Base-by-base conservation (phyloP, 1,140 invertebrate species). In the Catajapyx aquilonaris region DNA sequence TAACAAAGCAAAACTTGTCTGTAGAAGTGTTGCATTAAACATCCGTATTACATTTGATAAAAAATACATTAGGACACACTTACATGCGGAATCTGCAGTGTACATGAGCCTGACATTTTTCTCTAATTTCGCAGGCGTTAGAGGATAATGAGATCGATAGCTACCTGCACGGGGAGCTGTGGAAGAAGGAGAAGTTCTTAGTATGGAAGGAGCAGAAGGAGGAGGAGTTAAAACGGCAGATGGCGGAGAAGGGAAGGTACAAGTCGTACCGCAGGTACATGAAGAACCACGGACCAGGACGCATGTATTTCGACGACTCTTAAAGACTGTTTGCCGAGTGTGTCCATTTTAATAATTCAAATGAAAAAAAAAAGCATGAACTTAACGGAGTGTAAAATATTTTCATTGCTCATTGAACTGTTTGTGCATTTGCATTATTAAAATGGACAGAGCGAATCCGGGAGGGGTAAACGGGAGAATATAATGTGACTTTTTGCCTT, bases 191-290 rank as follows among this genome's bases (percentile, higher is more conserved):
- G 19, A 79, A 84, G 22, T 88, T 79, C 59, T 44, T 59, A 33
- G 64, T 64, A 53, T 91, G 83, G 83, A 81, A 85, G 53, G 57
- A 68, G 42, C 62, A 71, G 41, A 73, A 83, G 55, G 81, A 90
- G 46, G 79, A 81, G 45, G 76, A 83, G 52, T 66, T 72, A 44
- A 84, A 81, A 49, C 73, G 72, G 43, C 72, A 80, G 52, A 51
- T 81, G 46, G 76, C 78, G 7, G 73, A 79, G 53, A 79, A 67
- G 60, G 72, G 73, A 31, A 66, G 71, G 48, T 76, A 79, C 49
- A 81, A 81, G 56, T 69, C 76, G 38, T 81, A 81, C 46, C 58
- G 79, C 41, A 57, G 81, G 38, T 81, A 78, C 52, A 69, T 84
- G 54, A 83, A 79, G 52, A 76, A 75, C 45, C 74, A 80, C 54